phyloP scores from a whole-genome alignment of 2,888 invertebrate species.

The Tachystola acroxantha region DNA sequence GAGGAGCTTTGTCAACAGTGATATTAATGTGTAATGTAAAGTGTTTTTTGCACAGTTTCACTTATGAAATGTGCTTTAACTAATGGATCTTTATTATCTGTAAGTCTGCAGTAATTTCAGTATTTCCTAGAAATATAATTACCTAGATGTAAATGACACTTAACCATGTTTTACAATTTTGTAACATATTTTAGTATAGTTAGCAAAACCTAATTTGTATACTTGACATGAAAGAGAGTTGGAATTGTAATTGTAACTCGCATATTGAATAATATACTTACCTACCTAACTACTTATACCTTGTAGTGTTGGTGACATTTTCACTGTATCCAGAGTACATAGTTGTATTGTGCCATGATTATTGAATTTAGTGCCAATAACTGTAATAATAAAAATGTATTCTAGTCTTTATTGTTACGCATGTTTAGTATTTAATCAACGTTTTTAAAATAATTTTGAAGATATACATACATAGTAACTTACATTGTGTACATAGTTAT shows the following conservation, averaged over 20 bases:
- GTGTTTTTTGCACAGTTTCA: slow-evolving; percentile 65
- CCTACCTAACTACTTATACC: slow-evolving; percentile 23
- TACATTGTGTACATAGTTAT: slow-evolving; percentile 60
- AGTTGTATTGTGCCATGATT: slow-evolving; percentile 73
- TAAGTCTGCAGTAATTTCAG: slow-evolving; percentile 60
- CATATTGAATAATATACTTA: slow-evolving; percentile 46
- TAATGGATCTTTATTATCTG: slow-evolving; percentile 42
- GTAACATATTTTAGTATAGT: slow-evolving; percentile 66
- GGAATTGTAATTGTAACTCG: slow-evolving; percentile 44
- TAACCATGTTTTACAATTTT: slow-evolving; percentile 64
- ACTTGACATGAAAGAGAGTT: slow-evolving; percentile 40
- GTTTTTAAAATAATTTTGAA: slow-evolving; percentile 68
- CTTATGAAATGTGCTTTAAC: slow-evolving; percentile 53
- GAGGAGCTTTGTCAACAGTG: slow-evolving; percentile 63
- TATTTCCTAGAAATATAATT: slow-evolving; percentile 67
- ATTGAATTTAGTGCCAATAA: slow-evolving; percentile 77
- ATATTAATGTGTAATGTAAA: slow-evolving; percentile 56
- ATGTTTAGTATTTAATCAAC: slow-evolving; percentile 75
- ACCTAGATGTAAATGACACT: slow-evolving; percentile 58
- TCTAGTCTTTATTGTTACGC: slow-evolving; percentile 79
- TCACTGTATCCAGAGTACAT: slow-evolving; percentile 57
- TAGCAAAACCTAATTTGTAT: slow-evolving; percentile 60
- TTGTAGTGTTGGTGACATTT: slow-evolving; percentile 37
- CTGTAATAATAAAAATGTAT: slow-evolving; percentile 75
- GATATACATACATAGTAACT: slow-evolving; percentile 41